A percentile compares a stretch with the other conserved stretches of the same genome.
Evolutionary conservation across 2,888 invertebrate species (phyloP).

Genomic region (Drosophila greeni): DNA sequence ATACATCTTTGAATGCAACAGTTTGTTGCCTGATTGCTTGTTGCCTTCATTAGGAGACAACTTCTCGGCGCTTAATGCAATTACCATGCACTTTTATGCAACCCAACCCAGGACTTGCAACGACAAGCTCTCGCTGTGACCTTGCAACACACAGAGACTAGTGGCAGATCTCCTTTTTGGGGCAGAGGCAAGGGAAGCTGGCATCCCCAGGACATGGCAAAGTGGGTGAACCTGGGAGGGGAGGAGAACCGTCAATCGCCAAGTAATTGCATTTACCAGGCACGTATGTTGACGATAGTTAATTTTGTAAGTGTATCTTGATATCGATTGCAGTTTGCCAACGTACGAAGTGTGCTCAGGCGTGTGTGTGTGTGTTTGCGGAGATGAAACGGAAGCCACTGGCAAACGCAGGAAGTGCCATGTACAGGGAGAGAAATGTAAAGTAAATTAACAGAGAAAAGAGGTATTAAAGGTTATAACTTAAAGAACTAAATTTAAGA

Average conservation of each 20-base stretch:
- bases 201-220: background rate
- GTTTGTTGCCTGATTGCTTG: slow-evolving; percentile 53
- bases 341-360: slow-evolving; percentile 1
- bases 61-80: slow-evolving; percentile 55
- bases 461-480: too few species aligned
- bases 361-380: slow-evolving; percentile 6
- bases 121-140: slow-evolving; percentile 30
- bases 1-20: slow-evolving; percentile 49
- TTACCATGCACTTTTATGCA: slow-evolving; percentile 50
- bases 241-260: slow-evolving; percentile 60
- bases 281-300: slow-evolving; percentile 74
- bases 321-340: slow-evolving; percentile 66
- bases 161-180: slow-evolving; percentile 29
- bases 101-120: slow-evolving; percentile 25
- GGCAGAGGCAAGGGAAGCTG: slow-evolving; percentile 3
- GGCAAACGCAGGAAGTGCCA: slow-evolving; percentile 11
- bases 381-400: slow-evolving; percentile 21
- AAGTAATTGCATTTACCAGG: slow-evolving; percentile 72
- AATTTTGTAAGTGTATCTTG: slow-evolving; percentile 73
- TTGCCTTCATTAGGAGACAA: slow-evolving; percentile 57
- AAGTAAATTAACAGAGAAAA: too few species aligned
- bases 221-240: background rate
- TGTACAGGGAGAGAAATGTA: background rate
- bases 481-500: too few species aligned
- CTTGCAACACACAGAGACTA: slow-evolving; percentile 29